These are phyloP conservation scores for Cerceris rybyensis DNA, from an alignment of 2,888 invertebrate species.

Conservation along the genomic window DNA sequence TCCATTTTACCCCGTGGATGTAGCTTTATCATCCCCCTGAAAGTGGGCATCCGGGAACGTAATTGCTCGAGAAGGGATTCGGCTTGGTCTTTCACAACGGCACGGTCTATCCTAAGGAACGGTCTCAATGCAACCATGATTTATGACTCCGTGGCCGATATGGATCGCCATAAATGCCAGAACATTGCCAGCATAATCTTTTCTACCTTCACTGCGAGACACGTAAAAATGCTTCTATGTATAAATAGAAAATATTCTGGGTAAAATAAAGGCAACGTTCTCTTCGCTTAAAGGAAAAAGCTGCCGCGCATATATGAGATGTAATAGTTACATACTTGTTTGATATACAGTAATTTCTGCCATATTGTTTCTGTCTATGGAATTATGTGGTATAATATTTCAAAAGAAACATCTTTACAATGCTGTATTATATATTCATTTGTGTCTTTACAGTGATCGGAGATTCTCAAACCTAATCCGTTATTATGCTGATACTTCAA, in stretches of 20 bases:
- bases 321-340: too few relatives aligned
- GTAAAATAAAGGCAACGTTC: neutral
- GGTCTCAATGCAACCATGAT: slow-evolving; percentile 69
- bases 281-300: too few relatives aligned
- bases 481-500: too few relatives aligned
- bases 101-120: slow-evolving; percentile 46
- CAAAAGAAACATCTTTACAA: too few relatives aligned
- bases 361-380: too few relatives aligned
- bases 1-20: slow-evolving; percentile 12
- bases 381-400: too few relatives aligned
- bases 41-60: slow-evolving; percentile 44
- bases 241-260: neutral
- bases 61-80: slow-evolving; percentile 62
- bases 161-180: slow-evolving; percentile 61
- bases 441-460: too few relatives aligned
- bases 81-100: slow-evolving; percentile 45
- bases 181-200: slow-evolving; percentile 52
- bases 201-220: slow-evolving; percentile 14
- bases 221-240: slow-evolving; percentile 26
- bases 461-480: too few relatives aligned
- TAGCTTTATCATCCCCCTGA: slow-evolving; percentile 43
- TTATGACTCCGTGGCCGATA: slow-evolving; percentile 64
- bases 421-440: too few relatives aligned
- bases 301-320: too few relatives aligned
- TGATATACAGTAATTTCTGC: too few relatives aligned